Evolutionary conservation across 1,140 invertebrate species (phyloP).

Genomic region (Akabosia matsudoensis): DNA sequence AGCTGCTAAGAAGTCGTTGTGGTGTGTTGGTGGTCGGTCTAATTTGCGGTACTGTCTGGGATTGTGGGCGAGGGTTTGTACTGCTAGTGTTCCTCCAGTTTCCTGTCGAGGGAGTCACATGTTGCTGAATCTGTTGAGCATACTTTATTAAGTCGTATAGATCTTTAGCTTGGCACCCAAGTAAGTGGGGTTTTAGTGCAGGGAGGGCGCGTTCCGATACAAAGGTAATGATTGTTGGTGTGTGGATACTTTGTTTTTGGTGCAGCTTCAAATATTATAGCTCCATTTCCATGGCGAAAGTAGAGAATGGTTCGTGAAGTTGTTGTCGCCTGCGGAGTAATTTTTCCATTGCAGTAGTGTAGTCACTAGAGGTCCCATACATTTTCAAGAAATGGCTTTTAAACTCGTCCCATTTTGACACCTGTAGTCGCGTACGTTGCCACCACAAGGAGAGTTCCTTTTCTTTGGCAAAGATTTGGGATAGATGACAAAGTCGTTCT

Average conservation of each 20-base stretch:
- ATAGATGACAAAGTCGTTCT: neutral
- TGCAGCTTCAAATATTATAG: constrained; percentile 4
- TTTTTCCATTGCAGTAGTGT: neutral
- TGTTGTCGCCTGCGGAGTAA: neutral
- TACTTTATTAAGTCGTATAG: neutral
- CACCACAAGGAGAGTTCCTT: neutral
- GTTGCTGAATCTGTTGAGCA: neutral
- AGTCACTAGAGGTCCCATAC: neutral
- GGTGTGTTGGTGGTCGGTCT: too few species aligned
- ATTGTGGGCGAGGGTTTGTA: neutral
- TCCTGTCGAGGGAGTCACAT: neutral
- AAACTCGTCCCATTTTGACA: neutral
- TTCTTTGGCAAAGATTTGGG: neutral
- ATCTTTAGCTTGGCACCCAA: neutral
- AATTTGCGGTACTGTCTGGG: too few species aligned
- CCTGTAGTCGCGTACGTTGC: neutral
- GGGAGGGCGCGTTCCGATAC: neutral
- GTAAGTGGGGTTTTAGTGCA: neutral
- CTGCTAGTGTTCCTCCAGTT: neutral
- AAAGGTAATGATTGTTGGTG: neutral
- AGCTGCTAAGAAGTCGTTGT: too few species aligned
- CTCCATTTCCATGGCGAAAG: constrained; percentile 4
- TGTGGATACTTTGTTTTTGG: neutral
- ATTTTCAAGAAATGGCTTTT: neutral
- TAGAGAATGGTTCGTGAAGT: neutral